These are phyloP conservation scores for Dascillus cervinus DNA, from an alignment of 2,888 invertebrate genomes.

Conservation along the genomic window DNA sequence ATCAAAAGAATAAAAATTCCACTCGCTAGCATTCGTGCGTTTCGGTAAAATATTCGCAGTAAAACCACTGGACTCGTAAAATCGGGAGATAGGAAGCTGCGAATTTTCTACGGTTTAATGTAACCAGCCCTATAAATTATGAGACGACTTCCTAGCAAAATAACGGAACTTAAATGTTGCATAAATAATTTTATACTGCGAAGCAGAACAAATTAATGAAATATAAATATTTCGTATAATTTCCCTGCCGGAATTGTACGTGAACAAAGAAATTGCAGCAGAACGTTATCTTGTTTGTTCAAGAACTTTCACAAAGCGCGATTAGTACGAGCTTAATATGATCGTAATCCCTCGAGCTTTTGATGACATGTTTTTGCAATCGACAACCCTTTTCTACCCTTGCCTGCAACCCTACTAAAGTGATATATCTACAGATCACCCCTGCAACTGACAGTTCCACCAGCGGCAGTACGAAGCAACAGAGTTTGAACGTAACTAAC, in stretches of 20 bases:
- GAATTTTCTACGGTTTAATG: conserved; percentile 27
- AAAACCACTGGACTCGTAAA: conserved; percentile 23
- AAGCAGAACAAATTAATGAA: conserved; percentile 32
- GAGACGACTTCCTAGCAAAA: conserved; percentile 30
- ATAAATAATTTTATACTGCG: conserved; percentile 28
- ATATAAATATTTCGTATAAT: conserved; percentile 31
- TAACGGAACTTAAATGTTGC: conserved; percentile 36
- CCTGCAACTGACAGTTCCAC: conserved; percentile 14
- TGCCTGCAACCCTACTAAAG: conserved; percentile 10
- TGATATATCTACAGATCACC: conserved; percentile 17
- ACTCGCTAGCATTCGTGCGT: conserved; percentile 6
- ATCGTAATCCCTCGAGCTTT: conserved; percentile 17
- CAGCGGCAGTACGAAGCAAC: conserved; percentile 12
- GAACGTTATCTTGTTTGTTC: conserved; percentile 24
- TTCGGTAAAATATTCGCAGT: conserved; percentile 19
- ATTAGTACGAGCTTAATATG: conserved; percentile 22
- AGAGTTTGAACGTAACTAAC: conserved; percentile 15
- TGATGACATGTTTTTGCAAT: conserved; percentile 23
- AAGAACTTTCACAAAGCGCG: conserved; percentile 21
- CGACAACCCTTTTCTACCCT: conserved; percentile 13
- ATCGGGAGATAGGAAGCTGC: conserved; percentile 27
- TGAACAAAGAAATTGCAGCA: conserved; percentile 16
- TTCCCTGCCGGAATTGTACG: conserved; percentile 6
- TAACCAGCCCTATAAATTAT: conserved; percentile 30
- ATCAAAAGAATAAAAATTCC: not conserved